Evolutionary conservation across 2,888 invertebrate genomes (phyloP).

Genomic region (Oscheius sp.): DNA sequence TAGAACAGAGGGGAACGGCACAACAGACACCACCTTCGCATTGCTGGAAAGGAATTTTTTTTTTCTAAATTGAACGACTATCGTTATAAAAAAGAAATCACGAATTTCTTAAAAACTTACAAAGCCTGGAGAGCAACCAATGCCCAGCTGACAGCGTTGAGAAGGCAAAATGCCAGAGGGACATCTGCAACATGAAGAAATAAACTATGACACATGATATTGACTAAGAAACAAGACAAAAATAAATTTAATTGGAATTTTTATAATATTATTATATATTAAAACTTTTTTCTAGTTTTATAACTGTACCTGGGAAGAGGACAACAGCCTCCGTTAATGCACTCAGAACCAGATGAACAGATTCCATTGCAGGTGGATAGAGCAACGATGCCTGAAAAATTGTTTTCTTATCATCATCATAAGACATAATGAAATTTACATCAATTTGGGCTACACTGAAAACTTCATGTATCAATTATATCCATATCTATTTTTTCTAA

Average conservation of each 20-base stretch:
- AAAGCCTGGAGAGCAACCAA: slow-evolving; percentile 53
- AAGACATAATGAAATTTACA: too few species aligned
- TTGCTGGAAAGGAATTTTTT: slow-evolving; percentile 40
- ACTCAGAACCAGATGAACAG: slow-evolving; percentile 57
- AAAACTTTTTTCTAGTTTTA: too few species aligned
- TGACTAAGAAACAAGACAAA: too few species aligned
- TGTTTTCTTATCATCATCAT: too few species aligned
- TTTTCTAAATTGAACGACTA: not conserved
- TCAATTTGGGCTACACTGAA: too few species aligned
- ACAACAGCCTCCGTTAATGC: slow-evolving; percentile 61
- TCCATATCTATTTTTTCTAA: too few species aligned
- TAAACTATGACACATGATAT: not conserved
- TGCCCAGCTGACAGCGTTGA: slow-evolving; percentile 58
- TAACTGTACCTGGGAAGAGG: slow-evolving; percentile 55
- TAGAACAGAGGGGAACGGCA: slow-evolving; percentile 61
- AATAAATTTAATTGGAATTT: too few species aligned
- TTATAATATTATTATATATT: too few species aligned
- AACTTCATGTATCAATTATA: too few species aligned
- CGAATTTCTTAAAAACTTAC: slow-evolving; percentile 36
- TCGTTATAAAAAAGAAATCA: too few species aligned
- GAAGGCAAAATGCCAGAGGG: slow-evolving; percentile 58
- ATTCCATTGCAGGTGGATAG: slow-evolving; percentile 46
- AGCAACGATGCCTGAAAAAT: slow-evolving; percentile 32
- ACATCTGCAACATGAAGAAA: slow-evolving; percentile 37
- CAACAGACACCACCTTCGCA: slow-evolving; percentile 68